A percentile compares a stretch with the other conserved stretches of the same genome.
Conservation (phyloP, 53 echinoderm and acorn worm species). For the Astropecten irregularis region DNA sequence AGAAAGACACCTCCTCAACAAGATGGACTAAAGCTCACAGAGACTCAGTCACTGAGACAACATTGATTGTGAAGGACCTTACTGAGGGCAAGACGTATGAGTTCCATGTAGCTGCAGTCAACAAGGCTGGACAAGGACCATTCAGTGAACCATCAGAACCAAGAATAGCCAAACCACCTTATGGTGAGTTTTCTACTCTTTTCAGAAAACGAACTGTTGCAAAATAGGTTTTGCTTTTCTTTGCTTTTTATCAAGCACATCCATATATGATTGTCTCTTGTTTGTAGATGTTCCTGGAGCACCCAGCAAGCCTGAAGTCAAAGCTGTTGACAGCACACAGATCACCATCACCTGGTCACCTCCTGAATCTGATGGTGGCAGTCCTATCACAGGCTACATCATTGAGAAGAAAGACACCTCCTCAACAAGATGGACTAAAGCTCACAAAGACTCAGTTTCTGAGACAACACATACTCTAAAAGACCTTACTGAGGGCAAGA, state of each 20-base stretch:
- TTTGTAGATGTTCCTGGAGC: constrained; percentile 66
- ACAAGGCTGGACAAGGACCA: constrained; percentile 79
- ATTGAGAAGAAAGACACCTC: constrained; percentile 78
- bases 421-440: constrained; percentile 77
- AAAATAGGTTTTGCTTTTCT: too few species aligned
- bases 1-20: constrained; percentile 67
- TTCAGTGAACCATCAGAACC: constrained; percentile 70
- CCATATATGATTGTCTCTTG: not conserved
- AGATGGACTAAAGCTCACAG: constrained; percentile 69
- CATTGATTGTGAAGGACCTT: constrained; percentile 63
- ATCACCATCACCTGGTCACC: constrained; percentile 88
- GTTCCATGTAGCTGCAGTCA: constrained; percentile 75
- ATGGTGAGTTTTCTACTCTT: too few species aligned
- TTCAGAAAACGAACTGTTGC: too few species aligned
- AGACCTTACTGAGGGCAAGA: constrained; percentile 70
- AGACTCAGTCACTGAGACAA: constrained; percentile 58
- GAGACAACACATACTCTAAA: constrained; percentile 67
- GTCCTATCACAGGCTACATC: constrained; percentile 77
- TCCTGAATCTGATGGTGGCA: constrained; percentile 82
- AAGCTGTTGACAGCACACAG: constrained; percentile 68
- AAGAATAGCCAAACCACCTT: constrained; percentile 68
- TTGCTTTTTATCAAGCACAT: too few species aligned
- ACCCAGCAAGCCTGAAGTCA: constrained; percentile 78
- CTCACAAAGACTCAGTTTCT: constrained; percentile 67
- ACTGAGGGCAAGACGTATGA: constrained; percentile 67